Evolutionary conservation across 2,797 vertebrate genomes (phyloP).

Genomic region (Echeneis naucrates): DNA sequence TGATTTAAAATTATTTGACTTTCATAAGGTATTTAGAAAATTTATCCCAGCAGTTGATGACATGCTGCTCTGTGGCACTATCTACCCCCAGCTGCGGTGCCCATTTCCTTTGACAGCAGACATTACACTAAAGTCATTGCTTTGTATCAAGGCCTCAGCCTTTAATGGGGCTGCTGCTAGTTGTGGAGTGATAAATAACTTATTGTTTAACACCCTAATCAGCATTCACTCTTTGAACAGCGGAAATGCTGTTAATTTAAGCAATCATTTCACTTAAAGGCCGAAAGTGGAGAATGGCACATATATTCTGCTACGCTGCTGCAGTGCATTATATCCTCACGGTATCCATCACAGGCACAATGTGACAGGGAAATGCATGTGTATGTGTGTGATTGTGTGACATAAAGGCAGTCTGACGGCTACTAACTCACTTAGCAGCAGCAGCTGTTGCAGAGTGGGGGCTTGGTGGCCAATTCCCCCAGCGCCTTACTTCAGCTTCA

Average conservation of each 20-base stretch:
- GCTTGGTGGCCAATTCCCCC: slow-evolving; percentile 98
- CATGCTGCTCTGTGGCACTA: slow-evolving; percentile 72
- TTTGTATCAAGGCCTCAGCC: slow-evolving; percentile 94
- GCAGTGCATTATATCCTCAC: slow-evolving; percentile 92
- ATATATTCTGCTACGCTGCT: slow-evolving; percentile 85
- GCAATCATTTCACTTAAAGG: slow-evolving; percentile 98
- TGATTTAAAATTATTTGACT: slow-evolving; percentile 62
- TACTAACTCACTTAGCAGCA: slow-evolving; percentile 99
- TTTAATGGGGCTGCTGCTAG: slow-evolving; percentile 98
- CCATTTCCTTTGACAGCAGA: slow-evolving; percentile 84
- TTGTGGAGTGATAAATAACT: slow-evolving; percentile 99
- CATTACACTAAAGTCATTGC: slow-evolving; percentile 96
- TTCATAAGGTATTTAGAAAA: slow-evolving; percentile 72
- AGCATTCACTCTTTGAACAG: slow-evolving; percentile 95
- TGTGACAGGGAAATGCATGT: slow-evolving; percentile 73
- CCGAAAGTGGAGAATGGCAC: slow-evolving; percentile 91
- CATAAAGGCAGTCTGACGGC: slow-evolving; percentile 99
- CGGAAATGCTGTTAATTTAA: slow-evolving; percentile 97
- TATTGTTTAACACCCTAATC: slow-evolving; percentile 99
- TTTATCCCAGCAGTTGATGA: slow-evolving; percentile 68
- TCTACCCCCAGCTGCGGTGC: slow-evolving; percentile 78
- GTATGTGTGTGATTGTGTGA: slow-evolving; percentile 89
- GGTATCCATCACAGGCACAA: slow-evolving; percentile 94
- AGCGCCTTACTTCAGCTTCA: slow-evolving; percentile 99
- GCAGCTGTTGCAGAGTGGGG: slow-evolving; percentile 97